These are phyloP conservation scores for Dolichoris vasculosae DNA, from an alignment of 1,140 invertebrate genomes.

Conservation along the genomic window DNA sequence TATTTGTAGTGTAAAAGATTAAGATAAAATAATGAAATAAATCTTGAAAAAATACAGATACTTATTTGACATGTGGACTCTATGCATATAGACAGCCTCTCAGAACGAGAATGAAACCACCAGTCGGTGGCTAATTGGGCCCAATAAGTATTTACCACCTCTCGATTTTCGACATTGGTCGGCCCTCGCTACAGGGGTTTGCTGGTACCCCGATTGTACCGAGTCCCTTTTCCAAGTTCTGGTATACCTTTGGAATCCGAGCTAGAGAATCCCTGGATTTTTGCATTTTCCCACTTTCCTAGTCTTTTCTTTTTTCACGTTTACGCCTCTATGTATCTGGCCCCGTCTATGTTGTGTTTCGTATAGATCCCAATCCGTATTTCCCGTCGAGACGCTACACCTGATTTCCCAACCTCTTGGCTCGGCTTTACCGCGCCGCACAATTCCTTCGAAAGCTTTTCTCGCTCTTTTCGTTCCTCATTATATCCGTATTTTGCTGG, in stretches of 20 bases:
- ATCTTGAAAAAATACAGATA: background rate
- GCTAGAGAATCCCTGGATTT: slow-evolving; percentile 34
- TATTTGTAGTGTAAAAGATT: background rate
- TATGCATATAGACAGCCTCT: background rate
- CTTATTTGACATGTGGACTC: background rate
- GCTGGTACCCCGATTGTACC: slow-evolving; percentile 57
- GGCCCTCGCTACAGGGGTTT: slow-evolving; percentile 46
- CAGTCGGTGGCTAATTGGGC: slow-evolving; percentile 61
- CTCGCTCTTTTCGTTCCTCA: slow-evolving; percentile 18
- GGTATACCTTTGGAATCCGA: background rate
- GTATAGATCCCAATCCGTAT: slow-evolving; percentile 35
- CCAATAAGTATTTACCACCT: slow-evolving; percentile 59
- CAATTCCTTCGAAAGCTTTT: background rate
- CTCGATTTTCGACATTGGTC: slow-evolving; percentile 51
- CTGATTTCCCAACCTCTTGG: slow-evolving; percentile 53
- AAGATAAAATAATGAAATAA: background rate
- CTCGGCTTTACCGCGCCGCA: background rate
- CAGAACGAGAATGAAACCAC: slow-evolving; percentile 58
- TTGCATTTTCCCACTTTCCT: slow-evolving; percentile 48
- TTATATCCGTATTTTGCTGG: slow-evolving; percentile 3
- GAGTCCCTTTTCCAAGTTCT: background rate
- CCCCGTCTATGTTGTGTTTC: slow-evolving; percentile 51
- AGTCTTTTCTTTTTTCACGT: background rate
- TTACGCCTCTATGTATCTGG: background rate
- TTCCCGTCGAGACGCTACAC: slow-evolving; percentile 39